Conservation (phyloP, 2,888 invertebrate species). For the Chymomyza procnemis region DNA sequence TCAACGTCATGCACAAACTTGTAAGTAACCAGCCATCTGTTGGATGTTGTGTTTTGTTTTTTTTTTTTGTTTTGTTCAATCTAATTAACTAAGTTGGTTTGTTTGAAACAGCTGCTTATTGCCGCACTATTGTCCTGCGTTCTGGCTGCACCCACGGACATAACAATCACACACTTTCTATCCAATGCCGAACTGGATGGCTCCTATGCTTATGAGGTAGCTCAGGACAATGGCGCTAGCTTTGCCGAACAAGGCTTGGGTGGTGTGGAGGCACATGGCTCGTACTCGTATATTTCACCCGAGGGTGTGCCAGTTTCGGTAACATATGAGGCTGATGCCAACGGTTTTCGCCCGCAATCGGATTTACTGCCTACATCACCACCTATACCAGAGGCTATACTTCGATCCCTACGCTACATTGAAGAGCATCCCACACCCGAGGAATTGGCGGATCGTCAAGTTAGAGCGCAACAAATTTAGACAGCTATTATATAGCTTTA, state of each 20-base stretch:
- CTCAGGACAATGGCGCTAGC: conserved; percentile 81
- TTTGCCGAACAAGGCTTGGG: conserved; percentile 80
- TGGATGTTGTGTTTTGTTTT: background rate
- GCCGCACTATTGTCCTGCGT: conserved; percentile 39
- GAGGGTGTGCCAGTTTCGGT: conserved; percentile 67
- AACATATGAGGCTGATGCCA: conserved; percentile 68
- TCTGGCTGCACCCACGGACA: conserved; percentile 33
- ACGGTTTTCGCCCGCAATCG: conserved; percentile 74
- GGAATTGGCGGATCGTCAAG: conserved; percentile 64
- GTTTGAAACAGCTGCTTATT: conserved; percentile 43
- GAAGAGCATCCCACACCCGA: conserved; percentile 70
- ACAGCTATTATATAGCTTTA: conserved; percentile 13
- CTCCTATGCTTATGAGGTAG: conserved; percentile 76
- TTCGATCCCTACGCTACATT: conserved; percentile 60
- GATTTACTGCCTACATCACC: conserved; percentile 70
- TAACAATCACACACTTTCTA: conserved; percentile 8
- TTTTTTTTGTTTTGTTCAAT: background rate
- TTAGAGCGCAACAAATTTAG: conserved; percentile 55
- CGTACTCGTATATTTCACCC: conserved; percentile 61
- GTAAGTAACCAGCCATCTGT: conserved; percentile 45
- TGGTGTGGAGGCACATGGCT: conserved; percentile 78
- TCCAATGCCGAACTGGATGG: conserved; percentile 73
- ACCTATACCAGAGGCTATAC: conserved; percentile 71
- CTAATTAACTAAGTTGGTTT: conserved; percentile 17
- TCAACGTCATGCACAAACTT: conserved; percentile 57